Evolutionary conservation across 1,140 invertebrate species (phyloP).

Genomic region (Calliopsis andreniformis): DNA sequence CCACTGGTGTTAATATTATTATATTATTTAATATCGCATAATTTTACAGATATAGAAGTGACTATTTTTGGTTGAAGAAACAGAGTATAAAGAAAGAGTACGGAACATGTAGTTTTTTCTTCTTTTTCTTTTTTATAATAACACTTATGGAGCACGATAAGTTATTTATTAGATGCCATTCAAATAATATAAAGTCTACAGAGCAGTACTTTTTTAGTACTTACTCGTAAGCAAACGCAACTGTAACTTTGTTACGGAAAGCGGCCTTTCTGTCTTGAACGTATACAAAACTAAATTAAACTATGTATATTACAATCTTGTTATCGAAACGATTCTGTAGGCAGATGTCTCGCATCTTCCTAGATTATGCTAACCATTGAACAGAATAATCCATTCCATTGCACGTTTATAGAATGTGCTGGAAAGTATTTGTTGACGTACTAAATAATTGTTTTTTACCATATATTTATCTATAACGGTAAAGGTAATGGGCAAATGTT

Average conservation of each 20-base stretch:
- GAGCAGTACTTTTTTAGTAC: conserved; percentile 42
- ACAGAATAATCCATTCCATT: conserved; percentile 18
- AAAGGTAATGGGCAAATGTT: conserved; percentile 22
- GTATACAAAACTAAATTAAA: conserved; percentile 66
- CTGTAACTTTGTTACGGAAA: conserved; percentile 57
- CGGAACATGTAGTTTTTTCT: not conserved
- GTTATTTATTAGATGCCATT: conserved; percentile 60
- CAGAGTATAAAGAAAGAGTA: conserved; percentile 9
- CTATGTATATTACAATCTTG: conserved; percentile 62
- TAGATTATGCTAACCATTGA: conserved; percentile 41
- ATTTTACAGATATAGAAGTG: conserved; percentile 19
- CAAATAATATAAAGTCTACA: conserved; percentile 54
- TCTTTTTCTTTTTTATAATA: conserved; percentile 2
- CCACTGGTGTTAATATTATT: not conserved
- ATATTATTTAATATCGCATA: conserved; percentile 10
- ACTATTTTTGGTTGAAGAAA: conserved; percentile 2
- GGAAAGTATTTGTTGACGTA: conserved; percentile 24
- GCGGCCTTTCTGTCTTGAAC: conserved; percentile 41
- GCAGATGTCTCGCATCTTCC: conserved; percentile 34
- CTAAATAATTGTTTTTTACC: conserved; percentile 53
- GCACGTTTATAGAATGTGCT: conserved; percentile 42
- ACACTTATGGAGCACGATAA: conserved; percentile 11
- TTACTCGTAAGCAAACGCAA: conserved; percentile 50
- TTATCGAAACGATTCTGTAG: conserved; percentile 31
- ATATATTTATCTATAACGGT: conserved; percentile 37